Evolutionary conservation across 2,888 invertebrate genomes (phyloP), one percentile per base, ranked within the genome.

Genomic region (Microctonus hyperodae): DNA sequence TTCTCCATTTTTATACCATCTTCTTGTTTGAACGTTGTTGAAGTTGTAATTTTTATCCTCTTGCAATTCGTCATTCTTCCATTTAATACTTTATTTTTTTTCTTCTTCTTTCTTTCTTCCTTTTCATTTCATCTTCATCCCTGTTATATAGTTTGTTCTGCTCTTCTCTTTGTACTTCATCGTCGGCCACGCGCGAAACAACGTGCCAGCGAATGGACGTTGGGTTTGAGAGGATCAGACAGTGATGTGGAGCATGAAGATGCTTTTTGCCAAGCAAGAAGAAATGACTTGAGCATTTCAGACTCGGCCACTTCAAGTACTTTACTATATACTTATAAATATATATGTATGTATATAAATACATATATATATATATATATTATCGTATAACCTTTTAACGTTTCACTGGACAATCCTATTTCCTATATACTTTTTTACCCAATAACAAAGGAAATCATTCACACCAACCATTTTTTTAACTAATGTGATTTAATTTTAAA

Each of bases 401-500:
- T 16, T 44, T 44, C 44, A 44, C 44, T 44, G 44, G 44, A 16
- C 44, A 44, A 20, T 16, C 44, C 44, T 44, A 44, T 37, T 35
- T 35, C 10, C 35, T 35, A 37, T 44, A 16, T 16, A 44, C 44
- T 44, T n/a, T 44, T n/a, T 44, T 16, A 16, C 16, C 20, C 44
- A 44, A 44, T 44, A 44, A 44, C 44, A 44, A 44, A 44, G 20
- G 16, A n/a, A 44, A 44, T 16, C 16, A 16, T 20, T 7, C 16
- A 16, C 16, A 37, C 13, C 7, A 44, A n/a, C 16, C 16, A 7
- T 20, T 44, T 20, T 16, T 44, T 16, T 44, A 44, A 44, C 7
- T 44, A 16, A 44, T 7, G 13, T n/a, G 11, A 37, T 37, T 37
- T 37, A 4, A n/a, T 37, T n/a, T 3, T n/a, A 16, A 35, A 89